Conservation (phyloP, 2,888 invertebrate species). For the Venusia cambrica region DNA sequence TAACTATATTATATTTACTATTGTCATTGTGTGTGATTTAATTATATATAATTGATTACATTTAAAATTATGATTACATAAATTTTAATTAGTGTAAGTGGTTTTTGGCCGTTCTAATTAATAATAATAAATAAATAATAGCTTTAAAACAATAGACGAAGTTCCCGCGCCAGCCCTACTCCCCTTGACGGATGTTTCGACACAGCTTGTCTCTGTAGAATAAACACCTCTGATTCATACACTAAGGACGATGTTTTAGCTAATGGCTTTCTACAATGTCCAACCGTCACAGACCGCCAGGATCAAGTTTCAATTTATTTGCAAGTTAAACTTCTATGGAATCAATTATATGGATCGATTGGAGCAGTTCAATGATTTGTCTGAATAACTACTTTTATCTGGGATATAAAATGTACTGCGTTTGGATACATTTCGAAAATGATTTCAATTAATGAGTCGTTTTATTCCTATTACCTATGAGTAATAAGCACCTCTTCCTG, state of each 20-base stretch:
- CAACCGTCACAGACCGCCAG: constrained; percentile 25
- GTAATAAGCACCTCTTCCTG: too few species aligned
- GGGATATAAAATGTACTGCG: too few species aligned
- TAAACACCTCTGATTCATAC: constrained; percentile 68
- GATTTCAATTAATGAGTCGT: too few species aligned
- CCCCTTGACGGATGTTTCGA: constrained; percentile 60
- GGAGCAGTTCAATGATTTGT: too few species aligned
- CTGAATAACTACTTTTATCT: not conserved
- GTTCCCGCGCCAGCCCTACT: constrained; percentile 27
- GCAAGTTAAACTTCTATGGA: constrained; percentile 9
- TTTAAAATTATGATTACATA: too few species aligned
- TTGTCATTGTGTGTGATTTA: too few species aligned
- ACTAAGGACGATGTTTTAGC: constrained; percentile 47
- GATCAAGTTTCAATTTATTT: constrained; percentile 31
- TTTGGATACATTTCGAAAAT: too few species aligned
- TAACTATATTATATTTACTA: too few species aligned
- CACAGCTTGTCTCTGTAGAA: constrained; percentile 53
- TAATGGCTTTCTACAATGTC: constrained; percentile 53
- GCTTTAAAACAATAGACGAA: not conserved
- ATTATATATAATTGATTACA: too few species aligned
- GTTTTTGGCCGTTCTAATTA: not conserved
- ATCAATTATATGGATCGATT: constrained; percentile 16
- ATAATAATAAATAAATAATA: not conserved
- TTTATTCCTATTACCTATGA: too few species aligned
- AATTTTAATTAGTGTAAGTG: too few species aligned